Conservation (phyloP, 2,888 invertebrate genomes). For the Heliconius sara region DNA sequence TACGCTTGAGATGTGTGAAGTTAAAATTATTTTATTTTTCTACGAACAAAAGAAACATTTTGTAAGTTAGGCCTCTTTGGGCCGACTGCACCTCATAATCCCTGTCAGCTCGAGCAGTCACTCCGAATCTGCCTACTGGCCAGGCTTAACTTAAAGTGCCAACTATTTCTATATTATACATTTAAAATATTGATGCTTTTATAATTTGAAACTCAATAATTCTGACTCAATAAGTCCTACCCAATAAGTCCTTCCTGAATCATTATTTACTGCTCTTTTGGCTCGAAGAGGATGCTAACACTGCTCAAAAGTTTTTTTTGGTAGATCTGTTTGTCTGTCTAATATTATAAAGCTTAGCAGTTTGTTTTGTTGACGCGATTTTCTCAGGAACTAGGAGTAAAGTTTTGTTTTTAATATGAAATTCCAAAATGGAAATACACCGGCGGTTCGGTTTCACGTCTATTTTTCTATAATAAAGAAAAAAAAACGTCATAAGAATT, state of each 20-base stretch:
- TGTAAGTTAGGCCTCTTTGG: neutral
- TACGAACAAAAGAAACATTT: neutral
- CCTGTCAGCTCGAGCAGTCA: conserved; percentile 51
- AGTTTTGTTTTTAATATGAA: no score
- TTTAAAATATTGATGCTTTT: neutral
- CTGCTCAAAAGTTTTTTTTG: no score
- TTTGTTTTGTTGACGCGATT: no score
- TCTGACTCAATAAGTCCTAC: neutral
- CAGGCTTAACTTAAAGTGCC: neutral
- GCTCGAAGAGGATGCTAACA: no score
- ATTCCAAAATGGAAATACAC: no score
- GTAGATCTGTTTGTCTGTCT: no score
- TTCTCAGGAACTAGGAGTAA: no score
- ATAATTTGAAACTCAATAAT: neutral
- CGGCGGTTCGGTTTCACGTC: no score
- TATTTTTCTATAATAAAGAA: neutral
- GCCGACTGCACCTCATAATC: conserved; percentile 29
- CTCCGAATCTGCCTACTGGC: conserved; percentile 17
- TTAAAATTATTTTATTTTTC: neutral
- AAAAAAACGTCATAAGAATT: neutral
- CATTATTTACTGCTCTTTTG: no score
- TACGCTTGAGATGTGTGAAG: no score
- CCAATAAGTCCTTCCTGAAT: neutral
- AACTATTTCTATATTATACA: neutral
- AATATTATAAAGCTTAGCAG: no score